Evolutionary conservation across 2,113 vertebrate genomes (phyloP).

Genomic region (Scortum barcoo): DNA sequence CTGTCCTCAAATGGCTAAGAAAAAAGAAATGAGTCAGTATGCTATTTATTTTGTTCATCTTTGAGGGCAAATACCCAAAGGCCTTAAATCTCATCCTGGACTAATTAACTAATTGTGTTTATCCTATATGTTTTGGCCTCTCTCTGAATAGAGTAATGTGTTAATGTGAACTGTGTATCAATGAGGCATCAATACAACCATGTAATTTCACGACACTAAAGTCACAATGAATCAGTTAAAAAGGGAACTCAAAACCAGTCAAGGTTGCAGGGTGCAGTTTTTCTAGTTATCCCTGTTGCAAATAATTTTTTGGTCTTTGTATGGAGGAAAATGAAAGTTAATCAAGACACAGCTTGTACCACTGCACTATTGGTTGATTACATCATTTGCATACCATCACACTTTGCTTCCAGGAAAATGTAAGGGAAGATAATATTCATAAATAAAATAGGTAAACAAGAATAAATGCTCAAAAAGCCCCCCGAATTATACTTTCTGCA

Average conservation of each 20-base stretch:
- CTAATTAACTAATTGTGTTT: slow-evolving; percentile 19
- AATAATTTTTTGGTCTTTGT: not conserved
- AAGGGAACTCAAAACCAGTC: not conserved
- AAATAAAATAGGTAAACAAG: not conserved
- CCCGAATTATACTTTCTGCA: not conserved
- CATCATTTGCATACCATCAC: slow-evolving; percentile 12
- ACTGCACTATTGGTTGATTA: slow-evolving; percentile 2
- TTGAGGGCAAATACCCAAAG: not conserved
- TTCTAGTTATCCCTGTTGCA: not conserved
- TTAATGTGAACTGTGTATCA: not conserved
- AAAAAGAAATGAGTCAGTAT: not conserved
- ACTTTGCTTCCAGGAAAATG: not conserved
- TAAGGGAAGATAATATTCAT: slow-evolving; percentile 6
- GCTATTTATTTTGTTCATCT: not conserved
- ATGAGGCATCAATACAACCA: not conserved
- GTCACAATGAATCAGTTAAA: not conserved
- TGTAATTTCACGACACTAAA: too few relatives aligned
- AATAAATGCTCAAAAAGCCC: not conserved
- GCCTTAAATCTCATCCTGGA: not conserved
- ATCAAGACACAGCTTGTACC: not conserved
- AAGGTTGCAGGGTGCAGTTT: not conserved
- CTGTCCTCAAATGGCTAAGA: not conserved
- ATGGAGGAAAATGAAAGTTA: not conserved
- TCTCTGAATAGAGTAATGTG: not conserved
- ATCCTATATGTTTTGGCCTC: not conserved